Evolutionary conservation across 2,113 vertebrate genomes (phyloP).

Genomic region (Rafetus swinhoei): DNA sequence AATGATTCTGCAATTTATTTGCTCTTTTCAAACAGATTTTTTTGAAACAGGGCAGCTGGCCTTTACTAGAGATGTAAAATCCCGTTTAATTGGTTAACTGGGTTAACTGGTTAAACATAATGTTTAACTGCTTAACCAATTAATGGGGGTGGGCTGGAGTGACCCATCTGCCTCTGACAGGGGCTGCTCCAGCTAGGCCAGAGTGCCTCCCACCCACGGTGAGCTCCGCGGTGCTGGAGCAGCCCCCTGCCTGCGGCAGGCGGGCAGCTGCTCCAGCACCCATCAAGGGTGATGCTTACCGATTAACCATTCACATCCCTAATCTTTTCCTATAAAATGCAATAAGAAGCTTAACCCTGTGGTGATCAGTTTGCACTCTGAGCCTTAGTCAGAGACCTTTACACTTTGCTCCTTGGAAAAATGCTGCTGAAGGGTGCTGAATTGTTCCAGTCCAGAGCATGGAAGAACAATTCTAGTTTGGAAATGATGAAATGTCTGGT

Average conservation of each 20-base stretch:
- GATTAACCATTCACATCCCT: too few species aligned
- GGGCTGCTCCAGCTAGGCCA: too few species aligned
- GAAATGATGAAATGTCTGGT: neutral
- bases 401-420: conserved; percentile 13
- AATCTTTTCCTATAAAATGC: neutral
- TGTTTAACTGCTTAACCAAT: too few species aligned
- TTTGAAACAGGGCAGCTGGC: conserved; percentile 18
- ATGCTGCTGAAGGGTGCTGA: neutral
- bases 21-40: neutral
- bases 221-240: too few species aligned
- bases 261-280: too few species aligned
- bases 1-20: neutral
- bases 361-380: neutral
- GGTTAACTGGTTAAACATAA: too few species aligned
- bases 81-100: too few species aligned
- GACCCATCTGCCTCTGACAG: too few species aligned
- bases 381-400: conserved; percentile 12
- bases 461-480: neutral
- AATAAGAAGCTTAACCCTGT: conserved; percentile 10
- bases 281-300: too few species aligned
- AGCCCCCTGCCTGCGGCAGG: too few species aligned
- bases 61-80: neutral
- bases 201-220: too few species aligned
- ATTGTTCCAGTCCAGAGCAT: conserved; percentile 24
- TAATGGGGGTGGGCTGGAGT: too few species aligned